These are phyloP conservation scores for Anastrepha ludens DNA, from an alignment of 1,140 invertebrate species.

Conservation along the genomic window DNA sequence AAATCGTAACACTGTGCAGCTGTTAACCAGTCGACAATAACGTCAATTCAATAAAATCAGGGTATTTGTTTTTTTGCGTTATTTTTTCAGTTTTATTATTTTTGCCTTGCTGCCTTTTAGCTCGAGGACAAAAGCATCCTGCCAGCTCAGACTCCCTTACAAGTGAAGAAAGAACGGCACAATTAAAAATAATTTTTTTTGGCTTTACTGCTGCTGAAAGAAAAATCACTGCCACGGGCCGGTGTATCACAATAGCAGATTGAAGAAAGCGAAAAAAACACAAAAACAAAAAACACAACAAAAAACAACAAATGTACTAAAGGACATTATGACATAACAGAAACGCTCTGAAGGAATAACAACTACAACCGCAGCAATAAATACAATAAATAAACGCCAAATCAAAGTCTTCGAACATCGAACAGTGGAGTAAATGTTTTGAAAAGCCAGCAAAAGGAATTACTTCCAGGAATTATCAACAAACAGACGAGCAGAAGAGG, in stretches of 20 bases:
- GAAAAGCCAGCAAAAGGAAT: slow-evolving; percentile 74
- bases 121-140: slow-evolving; percentile 43
- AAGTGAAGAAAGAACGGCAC: slow-evolving; percentile 25
- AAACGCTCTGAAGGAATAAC: background rate
- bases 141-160: background rate
- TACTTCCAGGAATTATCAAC: slow-evolving; percentile 70
- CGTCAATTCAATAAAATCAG: slow-evolving; percentile 24
- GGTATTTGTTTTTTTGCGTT: background rate
- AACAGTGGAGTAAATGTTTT: slow-evolving; percentile 73
- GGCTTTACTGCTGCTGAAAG: slow-evolving; percentile 7
- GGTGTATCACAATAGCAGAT: slow-evolving; percentile 68
- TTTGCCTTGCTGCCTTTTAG: slow-evolving; percentile 51
- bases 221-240: slow-evolving; percentile 73
- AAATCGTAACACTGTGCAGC: slow-evolving; percentile 19
- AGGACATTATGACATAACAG: slow-evolving; percentile 62
- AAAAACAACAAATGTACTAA: background rate
- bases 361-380: slow-evolving; percentile 19
- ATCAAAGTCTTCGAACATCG: background rate
- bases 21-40: background rate
- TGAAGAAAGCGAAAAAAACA: background rate
- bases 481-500: background rate
- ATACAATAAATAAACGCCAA: slow-evolving; percentile 39
- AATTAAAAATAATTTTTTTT: slow-evolving; percentile 40
- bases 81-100: slow-evolving; percentile 44
- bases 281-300: background rate